Conservation (phyloP, 1,140 invertebrate genomes). For the Lepeophtheirus salmonis region DNA sequence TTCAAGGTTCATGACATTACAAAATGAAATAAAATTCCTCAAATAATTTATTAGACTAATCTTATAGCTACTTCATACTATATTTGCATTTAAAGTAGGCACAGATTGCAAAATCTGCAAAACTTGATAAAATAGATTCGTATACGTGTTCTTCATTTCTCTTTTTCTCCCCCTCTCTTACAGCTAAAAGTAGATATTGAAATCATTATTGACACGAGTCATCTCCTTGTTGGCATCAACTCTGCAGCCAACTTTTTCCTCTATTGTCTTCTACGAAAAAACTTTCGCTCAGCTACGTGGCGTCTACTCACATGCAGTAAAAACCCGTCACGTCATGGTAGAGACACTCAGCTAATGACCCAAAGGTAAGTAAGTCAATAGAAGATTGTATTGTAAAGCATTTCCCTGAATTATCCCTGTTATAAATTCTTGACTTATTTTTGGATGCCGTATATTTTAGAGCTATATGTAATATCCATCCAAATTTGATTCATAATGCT, state of each 20-base stretch:
- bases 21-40: too few species aligned
- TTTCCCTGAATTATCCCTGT: neutral
- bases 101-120: too few species aligned
- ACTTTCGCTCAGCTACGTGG: slow-evolving; percentile 9
- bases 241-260: slow-evolving; percentile 12
- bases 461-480: neutral
- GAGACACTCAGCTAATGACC: neutral
- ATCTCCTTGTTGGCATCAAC: slow-evolving; percentile 15
- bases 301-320: slow-evolving; percentile 11
- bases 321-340: neutral
- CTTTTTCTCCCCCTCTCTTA: too few species aligned
- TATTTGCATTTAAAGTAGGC: too few species aligned
- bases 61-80: too few species aligned
- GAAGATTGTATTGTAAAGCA: neutral
- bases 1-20: too few species aligned
- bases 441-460: neutral
- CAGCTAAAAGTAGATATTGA: slow-evolving; percentile 5
- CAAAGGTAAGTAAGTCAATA: neutral
- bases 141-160: too few species aligned
- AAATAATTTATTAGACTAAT: too few species aligned
- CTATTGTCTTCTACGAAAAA: slow-evolving; percentile 8
- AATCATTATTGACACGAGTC: slow-evolving; percentile 13
- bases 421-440: neutral
- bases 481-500: neutral
- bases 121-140: too few species aligned